phyloP scores from a whole-genome alignment of 2,888 invertebrate species.

The Machimus rusticus region DNA sequence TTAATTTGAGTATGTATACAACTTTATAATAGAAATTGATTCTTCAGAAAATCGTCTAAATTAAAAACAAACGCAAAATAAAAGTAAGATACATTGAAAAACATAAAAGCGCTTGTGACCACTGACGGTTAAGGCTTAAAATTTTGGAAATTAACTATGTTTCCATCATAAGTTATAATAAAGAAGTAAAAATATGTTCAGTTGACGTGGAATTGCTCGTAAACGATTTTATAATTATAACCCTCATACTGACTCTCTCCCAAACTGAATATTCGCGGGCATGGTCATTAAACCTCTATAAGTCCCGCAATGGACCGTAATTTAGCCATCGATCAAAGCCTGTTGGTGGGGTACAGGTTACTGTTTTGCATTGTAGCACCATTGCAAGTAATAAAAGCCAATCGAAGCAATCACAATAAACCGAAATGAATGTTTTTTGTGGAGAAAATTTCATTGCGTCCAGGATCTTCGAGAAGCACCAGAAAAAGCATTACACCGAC shows the following conservation, averaged over 20 bases:
- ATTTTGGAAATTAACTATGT: no score
- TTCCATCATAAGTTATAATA: no score
- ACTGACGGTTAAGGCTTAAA: no score
- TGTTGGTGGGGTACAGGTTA: neutral
- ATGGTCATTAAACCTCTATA: neutral
- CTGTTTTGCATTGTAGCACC: neutral
- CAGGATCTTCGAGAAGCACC: neutral
- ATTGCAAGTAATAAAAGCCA: neutral
- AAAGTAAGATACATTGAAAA: no score
- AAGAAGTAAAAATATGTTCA: no score
- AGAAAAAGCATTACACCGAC: neutral
- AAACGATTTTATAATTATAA: neutral
- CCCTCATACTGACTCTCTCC: neutral
- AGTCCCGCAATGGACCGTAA: neutral
- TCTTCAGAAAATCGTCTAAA: no score
- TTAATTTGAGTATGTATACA: no score
- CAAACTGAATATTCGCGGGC: neutral
- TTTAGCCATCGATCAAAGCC: neutral
- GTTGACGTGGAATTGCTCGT: neutral
- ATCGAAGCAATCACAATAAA: neutral
- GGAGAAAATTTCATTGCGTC: neutral
- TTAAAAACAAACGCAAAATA: no score
- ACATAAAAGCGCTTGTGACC: no score
- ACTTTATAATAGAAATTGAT: no score
- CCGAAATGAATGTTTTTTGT: neutral